Conservation (phyloP, 2,113 vertebrate genomes). For the Labrus mixtus region DNA sequence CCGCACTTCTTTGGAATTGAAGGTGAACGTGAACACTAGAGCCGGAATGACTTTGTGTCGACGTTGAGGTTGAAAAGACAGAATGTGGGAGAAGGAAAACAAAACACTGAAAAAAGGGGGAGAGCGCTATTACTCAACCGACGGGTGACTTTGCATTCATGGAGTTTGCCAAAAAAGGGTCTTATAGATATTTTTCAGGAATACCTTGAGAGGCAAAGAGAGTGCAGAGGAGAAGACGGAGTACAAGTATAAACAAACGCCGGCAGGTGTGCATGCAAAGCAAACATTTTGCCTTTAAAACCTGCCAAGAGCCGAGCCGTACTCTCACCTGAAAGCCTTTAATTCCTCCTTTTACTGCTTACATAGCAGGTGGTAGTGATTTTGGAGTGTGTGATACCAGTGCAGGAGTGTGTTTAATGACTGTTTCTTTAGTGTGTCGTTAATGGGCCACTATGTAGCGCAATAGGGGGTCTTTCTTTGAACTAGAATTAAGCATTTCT, state of each 20-base stretch:
- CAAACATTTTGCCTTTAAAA: constrained; percentile 59
- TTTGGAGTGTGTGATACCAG: not conserved
- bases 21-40: constrained; percentile 62
- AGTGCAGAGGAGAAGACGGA: constrained; percentile 38
- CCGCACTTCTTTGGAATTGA: constrained; percentile 44
- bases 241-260: constrained; percentile 58
- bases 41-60: constrained; percentile 63
- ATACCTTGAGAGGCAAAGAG: constrained; percentile 24
- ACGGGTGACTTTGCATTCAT: constrained; percentile 29
- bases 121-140: constrained; percentile 30
- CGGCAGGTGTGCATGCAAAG: constrained; percentile 50
- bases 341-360: constrained; percentile 48
- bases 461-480: not conserved
- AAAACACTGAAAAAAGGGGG: constrained; percentile 15
- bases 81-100: constrained; percentile 43
- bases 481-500: not conserved
- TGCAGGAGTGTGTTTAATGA: not conserved
- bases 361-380: constrained; percentile 23
- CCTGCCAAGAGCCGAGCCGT: constrained; percentile 41
- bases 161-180: not conserved
- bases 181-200: constrained; percentile 45
- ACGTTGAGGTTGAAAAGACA: constrained; percentile 13
- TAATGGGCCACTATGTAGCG: not conserved
- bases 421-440: not conserved
- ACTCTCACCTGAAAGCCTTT: constrained; percentile 44